These are phyloP conservation scores for Salvator merianae DNA, from an alignment of 2,113 vertebrate species.

Conservation along the genomic window DNA sequence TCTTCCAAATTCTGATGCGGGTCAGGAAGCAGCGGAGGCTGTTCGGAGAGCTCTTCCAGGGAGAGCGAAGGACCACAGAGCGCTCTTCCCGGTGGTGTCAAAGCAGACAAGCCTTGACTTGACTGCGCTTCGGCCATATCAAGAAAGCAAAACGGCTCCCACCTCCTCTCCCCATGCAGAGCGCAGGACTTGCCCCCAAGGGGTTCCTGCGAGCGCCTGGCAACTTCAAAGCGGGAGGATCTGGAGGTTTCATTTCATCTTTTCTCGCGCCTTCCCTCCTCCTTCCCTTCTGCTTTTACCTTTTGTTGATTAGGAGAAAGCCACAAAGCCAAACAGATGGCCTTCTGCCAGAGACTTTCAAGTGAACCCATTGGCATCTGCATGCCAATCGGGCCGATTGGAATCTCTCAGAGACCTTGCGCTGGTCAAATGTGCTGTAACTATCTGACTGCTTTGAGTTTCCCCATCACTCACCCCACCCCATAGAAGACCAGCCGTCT, in stretches of 20 bases:
- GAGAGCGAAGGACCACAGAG: background rate
- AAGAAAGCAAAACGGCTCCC: conserved; percentile 58
- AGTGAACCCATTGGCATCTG: conserved; percentile 77
- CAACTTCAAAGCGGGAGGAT: conserved; percentile 70
- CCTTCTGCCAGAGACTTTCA: conserved; percentile 74
- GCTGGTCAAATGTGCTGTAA: conserved; percentile 60
- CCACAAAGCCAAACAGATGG: conserved; percentile 81
- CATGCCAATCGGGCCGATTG: conserved; percentile 74
- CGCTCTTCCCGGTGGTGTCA: conserved; percentile 8
- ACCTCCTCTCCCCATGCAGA: background rate
- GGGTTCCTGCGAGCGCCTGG: conserved; percentile 52
- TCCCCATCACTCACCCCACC: no score
- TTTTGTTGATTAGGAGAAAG: conserved; percentile 81
- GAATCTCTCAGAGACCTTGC: conserved; percentile 72
- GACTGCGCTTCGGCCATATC: conserved; percentile 73
- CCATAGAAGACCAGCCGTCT: background rate
- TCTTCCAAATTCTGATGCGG: conserved; percentile 26
- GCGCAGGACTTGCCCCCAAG: conserved; percentile 59
- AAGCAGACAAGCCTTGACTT: conserved; percentile 50
- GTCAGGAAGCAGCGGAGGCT: background rate
- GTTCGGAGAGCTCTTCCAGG: background rate
- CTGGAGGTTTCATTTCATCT: conserved; percentile 69
- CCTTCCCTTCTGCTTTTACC: conserved; percentile 66
- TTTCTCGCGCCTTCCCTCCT: background rate
- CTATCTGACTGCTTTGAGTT: conserved; percentile 6